These are phyloP conservation scores for Labrus mixtus DNA, from an alignment of 2,113 vertebrate species.

Conservation along the genomic window DNA sequence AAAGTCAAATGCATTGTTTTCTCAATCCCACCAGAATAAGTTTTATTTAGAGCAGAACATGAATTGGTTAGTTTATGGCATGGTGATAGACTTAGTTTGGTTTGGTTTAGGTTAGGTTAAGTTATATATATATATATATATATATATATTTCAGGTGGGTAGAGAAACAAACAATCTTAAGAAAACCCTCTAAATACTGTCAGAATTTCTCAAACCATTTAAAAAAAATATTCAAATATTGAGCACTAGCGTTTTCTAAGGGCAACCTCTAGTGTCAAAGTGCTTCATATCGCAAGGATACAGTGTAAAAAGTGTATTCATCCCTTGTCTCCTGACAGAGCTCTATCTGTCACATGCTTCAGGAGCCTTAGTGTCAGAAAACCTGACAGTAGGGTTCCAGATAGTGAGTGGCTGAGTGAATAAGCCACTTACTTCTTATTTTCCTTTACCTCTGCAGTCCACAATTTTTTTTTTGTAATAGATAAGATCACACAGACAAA, in stretches of 20 bases:
- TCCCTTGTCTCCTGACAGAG: background rate
- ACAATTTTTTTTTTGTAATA: conserved; percentile 67
- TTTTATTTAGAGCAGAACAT: too few relatives aligned
- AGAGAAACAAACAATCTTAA: too few relatives aligned
- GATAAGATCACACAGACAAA: conserved; percentile 83
- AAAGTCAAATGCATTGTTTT: too few relatives aligned
- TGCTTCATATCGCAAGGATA: background rate
- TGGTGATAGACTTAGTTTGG: too few relatives aligned
- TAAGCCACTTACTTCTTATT: conserved; percentile 70
- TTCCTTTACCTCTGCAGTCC: conserved; percentile 63
- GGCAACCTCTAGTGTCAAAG: background rate
- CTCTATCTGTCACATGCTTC: conserved; percentile 29
- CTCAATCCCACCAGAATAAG: too few relatives aligned
- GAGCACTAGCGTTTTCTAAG: too few relatives aligned
- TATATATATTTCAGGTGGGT: too few relatives aligned
- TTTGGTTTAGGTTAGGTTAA: too few relatives aligned
- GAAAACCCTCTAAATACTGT: too few relatives aligned
- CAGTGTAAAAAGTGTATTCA: background rate
- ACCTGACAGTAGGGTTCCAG: conserved; percentile 48
- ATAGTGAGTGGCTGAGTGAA: conserved; percentile 43
- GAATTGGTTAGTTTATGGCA: too few relatives aligned
- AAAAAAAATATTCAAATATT: background rate
- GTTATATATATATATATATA: too few relatives aligned
- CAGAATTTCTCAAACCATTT: background rate
- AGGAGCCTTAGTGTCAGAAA: conserved; percentile 31